Base-by-base conservation (phyloP, 2,113 vertebrate genomes). In the Tricholaema leucomelas region DNA sequence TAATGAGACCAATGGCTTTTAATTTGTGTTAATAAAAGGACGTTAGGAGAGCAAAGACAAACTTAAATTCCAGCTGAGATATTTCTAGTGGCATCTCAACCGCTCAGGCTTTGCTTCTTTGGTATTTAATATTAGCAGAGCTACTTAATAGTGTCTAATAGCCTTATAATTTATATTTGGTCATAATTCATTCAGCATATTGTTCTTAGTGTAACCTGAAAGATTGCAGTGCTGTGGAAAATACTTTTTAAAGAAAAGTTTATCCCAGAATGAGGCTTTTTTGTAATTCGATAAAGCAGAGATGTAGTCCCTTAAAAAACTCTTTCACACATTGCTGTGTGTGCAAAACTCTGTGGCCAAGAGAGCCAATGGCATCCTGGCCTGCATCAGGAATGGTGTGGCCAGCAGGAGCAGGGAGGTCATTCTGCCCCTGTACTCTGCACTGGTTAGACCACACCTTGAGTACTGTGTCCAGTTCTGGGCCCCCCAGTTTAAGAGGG, bases 1-100 rank as follows among this genome's bases (percentile, higher is more conserved):
- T 95, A 95, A 88, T 94, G 88, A 94, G 70, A 64, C 70, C 77
- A 69, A 91, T 84, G 74, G 61, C 55, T 95, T 95, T 92, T 95
- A 93, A 95, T 96, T 95, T 95, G 63, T 81, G 69, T 96, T 94
- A 91, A 95, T 95, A 69, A 93, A 86, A 90, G 63, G 36, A 61
- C 88, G 90, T 96, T 80, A 87, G 85, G 87, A 85, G 85, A 78
- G 66, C 70, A 74, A 88, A 91, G 81, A 88, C 81, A 91, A 84
- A 79, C 80, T 81, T 61, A 84, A 94, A 96, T 94, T 95, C 88
- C 70, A 77, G 90, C 84, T 94, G 63, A 90, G 73, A 88, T 86
- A 92, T 92, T 93, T 91, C 70, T 95, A 79, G 93, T 81, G 81
- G 92, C 94, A 95, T 95, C 81, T 93, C 88, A 95, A 87, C 92